Conservation (phyloP, 35 echinoderm and acorn worm species). For the Ptychodera flava region DNA sequence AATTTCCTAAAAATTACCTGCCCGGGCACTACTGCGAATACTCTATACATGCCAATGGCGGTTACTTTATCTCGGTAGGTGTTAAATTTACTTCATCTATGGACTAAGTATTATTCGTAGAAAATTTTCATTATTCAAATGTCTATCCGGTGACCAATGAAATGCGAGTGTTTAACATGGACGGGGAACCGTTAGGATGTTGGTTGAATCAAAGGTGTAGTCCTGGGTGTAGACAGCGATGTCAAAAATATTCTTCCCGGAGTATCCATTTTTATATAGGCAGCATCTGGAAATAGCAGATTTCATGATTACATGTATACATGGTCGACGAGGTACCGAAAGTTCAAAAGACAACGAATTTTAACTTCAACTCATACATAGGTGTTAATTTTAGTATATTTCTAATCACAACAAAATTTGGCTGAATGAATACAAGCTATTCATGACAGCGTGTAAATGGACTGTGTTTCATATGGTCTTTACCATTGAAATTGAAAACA, state of each 20-base stretch:
- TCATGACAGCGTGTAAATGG: neutral
- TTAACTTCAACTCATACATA: too few species aligned
- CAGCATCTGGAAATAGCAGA: too few species aligned
- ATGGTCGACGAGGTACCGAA: too few species aligned
- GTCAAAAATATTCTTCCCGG: too few species aligned
- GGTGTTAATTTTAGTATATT: neutral
- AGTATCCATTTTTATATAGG: too few species aligned
- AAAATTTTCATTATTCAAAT: neutral
- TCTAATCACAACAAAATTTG: neutral
- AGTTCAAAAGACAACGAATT: too few species aligned
- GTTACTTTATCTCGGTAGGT: neutral
- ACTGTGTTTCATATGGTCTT: neutral
- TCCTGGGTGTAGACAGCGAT: too few species aligned
- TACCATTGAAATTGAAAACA: neutral
- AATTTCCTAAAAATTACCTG: neutral
- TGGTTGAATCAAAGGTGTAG: too few species aligned
- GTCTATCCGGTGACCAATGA: neutral
- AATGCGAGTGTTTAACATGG: too few species aligned
- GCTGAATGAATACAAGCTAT: neutral
- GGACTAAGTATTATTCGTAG: neutral
- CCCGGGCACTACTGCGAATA: neutral
- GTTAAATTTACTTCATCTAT: too few species aligned
- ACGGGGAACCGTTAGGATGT: too few species aligned
- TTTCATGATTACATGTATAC: too few species aligned
- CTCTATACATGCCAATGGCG: neutral